phyloP scores from a whole-genome alignment of 2,113 vertebrate species.

The Sapayoa aenigma region DNA sequence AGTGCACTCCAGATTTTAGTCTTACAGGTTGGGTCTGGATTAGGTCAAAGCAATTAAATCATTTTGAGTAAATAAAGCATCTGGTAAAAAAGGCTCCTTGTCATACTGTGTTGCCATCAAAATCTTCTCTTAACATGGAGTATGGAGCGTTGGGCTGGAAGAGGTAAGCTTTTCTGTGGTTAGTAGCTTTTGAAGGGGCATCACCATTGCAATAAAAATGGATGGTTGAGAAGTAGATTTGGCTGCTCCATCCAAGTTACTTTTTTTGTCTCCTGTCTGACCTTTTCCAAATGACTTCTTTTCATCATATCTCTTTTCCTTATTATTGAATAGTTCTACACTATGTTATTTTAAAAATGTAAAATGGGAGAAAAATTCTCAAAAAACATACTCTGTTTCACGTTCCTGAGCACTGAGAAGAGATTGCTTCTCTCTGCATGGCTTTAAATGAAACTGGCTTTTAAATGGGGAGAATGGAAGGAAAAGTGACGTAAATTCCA shows the following conservation, averaged over 20 bases:
- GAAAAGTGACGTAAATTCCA: slow-evolving; percentile 15
- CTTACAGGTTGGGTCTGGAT: not conserved
- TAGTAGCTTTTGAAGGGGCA: not conserved
- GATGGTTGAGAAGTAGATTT: not conserved
- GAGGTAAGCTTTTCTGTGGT: not conserved
- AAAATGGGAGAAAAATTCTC: not conserved
- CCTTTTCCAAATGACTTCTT: not conserved
- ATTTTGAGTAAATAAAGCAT: slow-evolving; percentile 42
- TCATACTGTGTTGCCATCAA: slow-evolving; percentile 37
- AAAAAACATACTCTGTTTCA: not conserved
- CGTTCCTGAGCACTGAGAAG: not conserved
- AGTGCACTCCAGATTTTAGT: not conserved
- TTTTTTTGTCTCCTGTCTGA: not conserved
- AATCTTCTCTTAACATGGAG: not conserved
- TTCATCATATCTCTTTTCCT: not conserved
- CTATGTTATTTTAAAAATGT: not conserved
- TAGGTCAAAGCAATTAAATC: slow-evolving; percentile 41
- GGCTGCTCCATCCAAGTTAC: not conserved
- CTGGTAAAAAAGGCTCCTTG: slow-evolving; percentile 17
- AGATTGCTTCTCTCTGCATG: not conserved
- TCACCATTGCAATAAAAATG: not conserved
- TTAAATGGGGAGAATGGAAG: not conserved
- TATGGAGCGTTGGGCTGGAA: slow-evolving; percentile 15
- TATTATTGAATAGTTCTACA: not conserved
- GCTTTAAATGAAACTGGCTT: slow-evolving; percentile 24